A percentile compares a stretch with the other conserved stretches of the same genome.
Conservation (phyloP, 2,888 invertebrate genomes). For the Amphiduros pacificus region DNA sequence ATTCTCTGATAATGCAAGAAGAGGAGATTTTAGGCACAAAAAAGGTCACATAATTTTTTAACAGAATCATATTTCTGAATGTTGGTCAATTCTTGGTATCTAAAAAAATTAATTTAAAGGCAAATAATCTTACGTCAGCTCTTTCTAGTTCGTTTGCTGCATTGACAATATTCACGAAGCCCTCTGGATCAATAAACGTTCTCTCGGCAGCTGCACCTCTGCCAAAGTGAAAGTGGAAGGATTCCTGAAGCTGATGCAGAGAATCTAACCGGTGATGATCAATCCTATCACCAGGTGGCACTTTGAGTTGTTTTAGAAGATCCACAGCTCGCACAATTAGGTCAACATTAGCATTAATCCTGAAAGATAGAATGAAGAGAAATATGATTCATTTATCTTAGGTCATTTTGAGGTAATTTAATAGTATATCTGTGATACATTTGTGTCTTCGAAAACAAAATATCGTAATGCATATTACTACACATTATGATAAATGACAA, state of each 20-base stretch:
- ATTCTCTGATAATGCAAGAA: too few relatives aligned
- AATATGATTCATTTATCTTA: not conserved
- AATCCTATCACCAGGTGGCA: not conserved
- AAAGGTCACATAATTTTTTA: too few relatives aligned
- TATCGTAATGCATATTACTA: not conserved
- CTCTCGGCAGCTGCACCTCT: not conserved
- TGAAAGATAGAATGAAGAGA: not conserved
- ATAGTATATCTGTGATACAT: not conserved
- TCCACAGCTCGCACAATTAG: not conserved
- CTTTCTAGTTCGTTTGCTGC: not conserved
- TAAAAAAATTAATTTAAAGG: too few relatives aligned
- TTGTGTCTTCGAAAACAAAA: not conserved
- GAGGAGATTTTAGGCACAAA: too few relatives aligned
- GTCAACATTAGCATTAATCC: not conserved
- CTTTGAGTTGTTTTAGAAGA: not conserved
- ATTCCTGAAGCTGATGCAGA: not conserved
- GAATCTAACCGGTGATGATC: not conserved
- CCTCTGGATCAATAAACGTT: not conserved
- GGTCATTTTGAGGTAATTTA: not conserved
- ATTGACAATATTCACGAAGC: not conserved
- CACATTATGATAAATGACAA: not conserved
- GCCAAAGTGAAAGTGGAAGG: not conserved
- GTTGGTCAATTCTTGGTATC: too few relatives aligned
- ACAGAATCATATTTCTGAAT: too few relatives aligned
- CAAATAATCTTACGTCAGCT: too few relatives aligned